Conservation (phyloP, 2,888 invertebrate species). For the Cyaniris semiargus region DNA sequence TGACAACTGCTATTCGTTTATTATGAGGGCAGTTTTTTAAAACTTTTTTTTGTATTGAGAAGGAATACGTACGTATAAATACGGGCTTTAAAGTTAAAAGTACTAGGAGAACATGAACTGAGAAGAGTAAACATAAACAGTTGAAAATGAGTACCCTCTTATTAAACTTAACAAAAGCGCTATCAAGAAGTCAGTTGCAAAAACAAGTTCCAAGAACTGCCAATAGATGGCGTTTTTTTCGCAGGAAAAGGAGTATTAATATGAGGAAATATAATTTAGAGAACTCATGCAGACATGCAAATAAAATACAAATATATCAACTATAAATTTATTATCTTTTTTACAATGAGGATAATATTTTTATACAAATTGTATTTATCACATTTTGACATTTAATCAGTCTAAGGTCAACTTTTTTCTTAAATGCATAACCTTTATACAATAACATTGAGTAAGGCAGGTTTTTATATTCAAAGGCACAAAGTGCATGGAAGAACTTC, state of each 20-base stretch:
- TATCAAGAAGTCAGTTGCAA: too few species aligned
- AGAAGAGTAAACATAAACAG: background rate
- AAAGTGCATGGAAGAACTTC: background rate
- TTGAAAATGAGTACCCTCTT: background rate
- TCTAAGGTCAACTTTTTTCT: slow-evolving; percentile 34
- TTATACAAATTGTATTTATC: slow-evolving; percentile 36
- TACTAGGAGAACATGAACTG: background rate
- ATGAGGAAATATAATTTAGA: background rate
- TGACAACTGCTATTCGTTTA: too few species aligned
- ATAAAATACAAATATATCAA: background rate
- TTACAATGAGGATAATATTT: slow-evolving; percentile 15
- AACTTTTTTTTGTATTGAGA: too few species aligned
- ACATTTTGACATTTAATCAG: slow-evolving; percentile 35
- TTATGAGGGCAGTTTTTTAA: background rate
- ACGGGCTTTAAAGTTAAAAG: background rate
- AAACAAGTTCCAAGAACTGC: background rate
- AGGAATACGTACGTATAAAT: too few species aligned
- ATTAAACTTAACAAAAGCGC: too few species aligned
- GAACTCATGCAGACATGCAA: background rate
- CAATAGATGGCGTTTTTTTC: background rate
- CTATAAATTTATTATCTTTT: slow-evolving; percentile 27
- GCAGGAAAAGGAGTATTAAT: background rate
- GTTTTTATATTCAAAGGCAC: background rate
- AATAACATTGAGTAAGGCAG: background rate
- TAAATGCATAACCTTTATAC: slow-evolving; percentile 11